phyloP scores from a whole-genome alignment of 1,140 invertebrate genomes.

The Magallana angulata region DNA sequence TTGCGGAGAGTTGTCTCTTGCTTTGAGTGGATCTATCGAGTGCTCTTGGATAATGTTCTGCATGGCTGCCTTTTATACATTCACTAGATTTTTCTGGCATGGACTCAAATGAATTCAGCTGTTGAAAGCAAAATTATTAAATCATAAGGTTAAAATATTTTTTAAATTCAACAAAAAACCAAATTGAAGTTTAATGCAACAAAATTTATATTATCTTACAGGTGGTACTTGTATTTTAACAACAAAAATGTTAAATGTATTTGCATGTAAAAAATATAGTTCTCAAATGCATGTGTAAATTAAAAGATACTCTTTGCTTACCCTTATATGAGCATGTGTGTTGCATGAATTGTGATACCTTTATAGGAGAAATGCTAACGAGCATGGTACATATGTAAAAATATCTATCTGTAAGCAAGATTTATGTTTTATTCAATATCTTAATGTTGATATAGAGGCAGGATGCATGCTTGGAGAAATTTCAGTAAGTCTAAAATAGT shows the following conservation, averaged over 20 bases:
- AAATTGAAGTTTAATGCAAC: no score
- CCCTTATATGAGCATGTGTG: no score
- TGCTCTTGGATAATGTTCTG: constrained; percentile 4
- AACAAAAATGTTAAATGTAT: no score
- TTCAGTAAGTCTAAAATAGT: constrained; percentile 31
- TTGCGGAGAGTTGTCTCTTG: neutral
- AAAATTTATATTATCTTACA: no score
- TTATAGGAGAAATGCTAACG: neutral
- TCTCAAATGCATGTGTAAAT: no score
- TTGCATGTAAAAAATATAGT: no score
- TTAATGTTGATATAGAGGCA: constrained; percentile 26
- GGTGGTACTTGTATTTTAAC: no score
- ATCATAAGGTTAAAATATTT: no score
- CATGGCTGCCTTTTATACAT: neutral
- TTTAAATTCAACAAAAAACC: no score
- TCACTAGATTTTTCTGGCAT: neutral
- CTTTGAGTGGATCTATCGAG: neutral
- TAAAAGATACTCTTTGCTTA: no score
- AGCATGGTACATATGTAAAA: neutral
- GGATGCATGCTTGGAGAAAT: constrained; percentile 26
- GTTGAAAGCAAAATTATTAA: no score
- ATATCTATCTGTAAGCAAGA: neutral
- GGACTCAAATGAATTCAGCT: no score
- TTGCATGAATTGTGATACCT: neutral
- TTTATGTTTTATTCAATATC: neutral